A percentile compares a stretch with the other conserved stretches of the same genome.
These are phyloP conservation scores for Drosophila pruinosa DNA, from an alignment of 1,140 invertebrate genomes.

Conservation along the genomic window DNA sequence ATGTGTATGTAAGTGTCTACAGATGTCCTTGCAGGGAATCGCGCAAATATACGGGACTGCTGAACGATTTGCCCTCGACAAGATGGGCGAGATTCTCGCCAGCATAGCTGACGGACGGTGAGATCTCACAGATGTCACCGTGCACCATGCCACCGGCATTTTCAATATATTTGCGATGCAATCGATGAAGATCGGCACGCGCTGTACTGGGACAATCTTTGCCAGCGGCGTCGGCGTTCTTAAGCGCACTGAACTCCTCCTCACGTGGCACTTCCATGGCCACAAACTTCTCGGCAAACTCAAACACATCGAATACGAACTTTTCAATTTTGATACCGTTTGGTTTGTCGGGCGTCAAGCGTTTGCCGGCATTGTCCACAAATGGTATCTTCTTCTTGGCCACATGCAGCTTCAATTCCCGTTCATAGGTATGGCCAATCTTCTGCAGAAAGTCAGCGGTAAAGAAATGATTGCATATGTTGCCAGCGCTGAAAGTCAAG, in stretches of 20 bases:
- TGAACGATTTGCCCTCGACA: conserved; percentile 87
- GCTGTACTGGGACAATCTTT: conserved; percentile 96
- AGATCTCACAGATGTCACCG: conserved; percentile 93
- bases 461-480: conserved; percentile 99
- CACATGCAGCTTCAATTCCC: conserved; percentile 93
- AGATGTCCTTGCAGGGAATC: conserved; percentile 72
- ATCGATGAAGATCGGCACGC: conserved; percentile 88
- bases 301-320: conserved; percentile 99
- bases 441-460: conserved; percentile 91
- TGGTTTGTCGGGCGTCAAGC: conserved; percentile 89
- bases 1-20: conserved; percentile 26
- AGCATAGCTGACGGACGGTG: conserved; percentile 94
- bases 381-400: conserved; percentile 99
- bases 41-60: conserved; percentile 86
- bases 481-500: conserved; percentile 96
- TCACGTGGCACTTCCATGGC: conserved; percentile 96
- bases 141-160: conserved; percentile 91
- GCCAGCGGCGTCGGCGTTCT: conserved; percentile 93
- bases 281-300: conserved; percentile 94
- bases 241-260: conserved; percentile 98
- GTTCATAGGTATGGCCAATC: conserved; percentile 86
- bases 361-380: conserved; percentile 89
- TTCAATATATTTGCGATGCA: conserved; percentile 93
- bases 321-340: conserved; percentile 99
- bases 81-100: conserved; percentile 91